Evolutionary conservation across 2,797 vertebrate genomes (phyloP).

Genomic region (Schizopygopsis pylzovi): DNA sequence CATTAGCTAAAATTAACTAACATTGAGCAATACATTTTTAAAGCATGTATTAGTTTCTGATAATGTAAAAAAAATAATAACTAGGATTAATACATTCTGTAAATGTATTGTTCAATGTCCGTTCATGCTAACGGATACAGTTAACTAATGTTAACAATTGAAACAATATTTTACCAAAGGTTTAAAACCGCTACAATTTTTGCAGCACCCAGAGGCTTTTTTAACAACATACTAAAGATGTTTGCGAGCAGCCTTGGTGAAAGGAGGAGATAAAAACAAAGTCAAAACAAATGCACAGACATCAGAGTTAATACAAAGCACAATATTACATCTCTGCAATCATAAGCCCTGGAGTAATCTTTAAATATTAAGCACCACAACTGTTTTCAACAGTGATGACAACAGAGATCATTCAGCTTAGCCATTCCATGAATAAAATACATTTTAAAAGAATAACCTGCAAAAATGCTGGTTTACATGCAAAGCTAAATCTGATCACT

Average conservation of each 20-base stretch:
- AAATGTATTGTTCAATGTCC: background rate
- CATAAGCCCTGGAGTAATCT: slow-evolving; percentile 5
- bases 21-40: too few species aligned
- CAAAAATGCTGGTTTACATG: background rate
- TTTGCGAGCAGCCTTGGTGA: background rate
- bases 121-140: background rate
- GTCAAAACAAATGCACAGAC: slow-evolving; percentile 13
- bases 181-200: background rate
- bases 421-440: background rate
- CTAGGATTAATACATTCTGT: background rate
- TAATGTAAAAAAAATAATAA: background rate
- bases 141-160: background rate
- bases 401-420: background rate
- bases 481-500: background rate
- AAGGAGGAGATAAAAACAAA: background rate
- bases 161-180: background rate
- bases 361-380: background rate
- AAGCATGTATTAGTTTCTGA: background rate
- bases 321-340: slow-evolving; percentile 19
- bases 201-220: background rate
- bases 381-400: background rate
- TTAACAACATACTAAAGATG: background rate
- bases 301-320: slow-evolving; percentile 17
- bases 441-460: background rate
- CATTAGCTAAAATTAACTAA: background rate